phyloP scores from a whole-genome alignment of 2,888 invertebrate genomes.

The Hirtodrosophila histrioides region DNA sequence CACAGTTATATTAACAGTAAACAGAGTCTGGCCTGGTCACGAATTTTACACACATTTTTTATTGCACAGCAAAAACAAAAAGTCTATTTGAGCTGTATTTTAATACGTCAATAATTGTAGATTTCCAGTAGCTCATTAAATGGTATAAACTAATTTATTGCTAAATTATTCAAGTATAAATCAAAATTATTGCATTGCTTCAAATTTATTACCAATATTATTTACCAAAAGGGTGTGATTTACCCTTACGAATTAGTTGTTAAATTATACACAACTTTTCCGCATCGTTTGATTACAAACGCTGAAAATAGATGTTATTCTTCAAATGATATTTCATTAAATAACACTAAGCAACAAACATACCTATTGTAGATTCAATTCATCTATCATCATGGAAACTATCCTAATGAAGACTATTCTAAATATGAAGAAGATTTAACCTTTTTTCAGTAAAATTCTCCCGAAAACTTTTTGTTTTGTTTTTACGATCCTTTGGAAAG shows the following conservation, averaged over 20 bases:
- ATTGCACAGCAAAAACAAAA: not conserved
- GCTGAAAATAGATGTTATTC: not conserved
- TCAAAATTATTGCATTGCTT: not conserved
- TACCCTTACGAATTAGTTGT: not conserved
- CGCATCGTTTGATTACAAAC: slow-evolving; percentile 28
- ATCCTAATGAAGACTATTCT: no score
- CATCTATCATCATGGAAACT: no score
- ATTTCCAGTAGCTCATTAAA: slow-evolving; percentile 1
- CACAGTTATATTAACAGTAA: not conserved
- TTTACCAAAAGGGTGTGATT: slow-evolving; percentile 1
- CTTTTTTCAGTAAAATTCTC: no score
- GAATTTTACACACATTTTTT: slow-evolving; percentile 12
- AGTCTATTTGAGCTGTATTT: slow-evolving; percentile 16
- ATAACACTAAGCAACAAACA: not conserved
- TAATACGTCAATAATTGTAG: slow-evolving; percentile 33
- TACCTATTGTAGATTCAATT: no score
- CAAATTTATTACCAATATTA: not conserved
- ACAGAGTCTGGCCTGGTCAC: slow-evolving; percentile 7
- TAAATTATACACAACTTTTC: slow-evolving; percentile 35
- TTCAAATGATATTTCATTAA: slow-evolving; percentile 6
- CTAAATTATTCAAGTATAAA: slow-evolving; percentile 19
- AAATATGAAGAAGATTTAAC: no score
- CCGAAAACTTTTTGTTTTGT: no score
- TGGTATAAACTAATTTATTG: slow-evolving; percentile 10
- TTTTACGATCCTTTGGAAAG: no score